Evolutionary conservation across 1,140 invertebrate species (phyloP).

Genomic region (Ditylenchus dipsaci): DNA sequence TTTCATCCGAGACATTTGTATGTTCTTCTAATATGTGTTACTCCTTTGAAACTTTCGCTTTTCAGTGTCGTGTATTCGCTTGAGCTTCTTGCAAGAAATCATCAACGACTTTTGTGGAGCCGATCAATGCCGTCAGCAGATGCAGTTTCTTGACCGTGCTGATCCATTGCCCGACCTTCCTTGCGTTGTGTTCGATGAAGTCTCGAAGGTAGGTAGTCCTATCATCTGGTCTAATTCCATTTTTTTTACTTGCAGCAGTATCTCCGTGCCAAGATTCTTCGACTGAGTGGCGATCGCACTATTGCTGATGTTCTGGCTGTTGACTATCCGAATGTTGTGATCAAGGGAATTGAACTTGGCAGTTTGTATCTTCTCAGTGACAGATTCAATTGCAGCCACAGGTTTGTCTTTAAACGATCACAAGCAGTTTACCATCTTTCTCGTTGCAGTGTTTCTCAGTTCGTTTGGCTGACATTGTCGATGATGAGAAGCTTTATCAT

Average conservation of each 20-base stretch:
- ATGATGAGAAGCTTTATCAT: no score
- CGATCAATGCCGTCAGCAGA: neutral
- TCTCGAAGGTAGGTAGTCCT: no score
- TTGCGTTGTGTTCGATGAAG: no score
- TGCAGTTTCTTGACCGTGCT: no score
- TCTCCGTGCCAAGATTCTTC: neutral
- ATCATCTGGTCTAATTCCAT: no score
- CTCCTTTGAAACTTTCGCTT: neutral
- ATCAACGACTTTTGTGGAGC: neutral
- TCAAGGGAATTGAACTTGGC: neutral
- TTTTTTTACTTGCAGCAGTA: neutral
- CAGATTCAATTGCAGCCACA: neutral
- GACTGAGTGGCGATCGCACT: neutral
- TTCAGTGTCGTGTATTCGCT: neutral
- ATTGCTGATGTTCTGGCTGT: neutral
- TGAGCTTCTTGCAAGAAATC: neutral
- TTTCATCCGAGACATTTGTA: no score
- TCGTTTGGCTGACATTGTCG: no score
- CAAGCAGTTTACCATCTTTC: no score
- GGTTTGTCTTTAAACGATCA: neutral
- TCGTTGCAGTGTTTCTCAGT: no score
- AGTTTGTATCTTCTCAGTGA: neutral
- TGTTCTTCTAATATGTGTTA: neutral
- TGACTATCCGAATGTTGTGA: neutral
- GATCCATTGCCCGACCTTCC: no score